phyloP scores from a whole-genome alignment of 30 jellyfish, hydroid and myxozoan species.

The Rhopilema esculentum region DNA sequence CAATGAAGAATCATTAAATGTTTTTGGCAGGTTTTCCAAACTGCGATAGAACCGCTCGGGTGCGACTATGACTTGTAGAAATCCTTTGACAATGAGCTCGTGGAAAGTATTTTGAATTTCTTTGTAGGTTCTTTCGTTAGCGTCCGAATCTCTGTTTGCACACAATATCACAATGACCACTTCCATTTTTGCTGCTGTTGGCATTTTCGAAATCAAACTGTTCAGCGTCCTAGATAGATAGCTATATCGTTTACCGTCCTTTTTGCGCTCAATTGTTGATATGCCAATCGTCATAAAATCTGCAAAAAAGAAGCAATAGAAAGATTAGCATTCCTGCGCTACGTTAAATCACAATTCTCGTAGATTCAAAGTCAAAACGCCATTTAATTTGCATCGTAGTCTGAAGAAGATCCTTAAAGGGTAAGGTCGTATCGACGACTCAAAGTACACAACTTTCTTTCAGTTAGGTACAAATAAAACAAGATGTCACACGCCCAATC shows the following conservation, averaged over 20 bases:
- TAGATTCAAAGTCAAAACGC: no score
- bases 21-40: slow-evolving; percentile 52
- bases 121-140: slow-evolving; percentile 2
- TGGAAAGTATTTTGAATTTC: slow-evolving; percentile 12
- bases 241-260: slow-evolving; percentile 11
- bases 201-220: slow-evolving; percentile 28
- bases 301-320: slow-evolving; percentile 2
- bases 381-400: no score
- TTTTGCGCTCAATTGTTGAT: slow-evolving; percentile 67
- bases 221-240: slow-evolving; percentile 48
- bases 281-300: slow-evolving; percentile 74
- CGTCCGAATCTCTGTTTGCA: slow-evolving; percentile 55
- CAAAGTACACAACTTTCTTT: no score
- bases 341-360: no score
- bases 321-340: background rate
- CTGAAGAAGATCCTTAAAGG: no score
- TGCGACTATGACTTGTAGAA: slow-evolving; percentile 50
- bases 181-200: slow-evolving; percentile 31
- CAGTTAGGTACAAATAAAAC: no score
- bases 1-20: slow-evolving; percentile 46
- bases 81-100: slow-evolving; percentile 38
- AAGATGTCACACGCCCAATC: no score
- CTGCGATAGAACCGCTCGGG: slow-evolving; percentile 70
- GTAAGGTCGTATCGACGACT: no score
- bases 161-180: slow-evolving; percentile 41